phyloP scores from a whole-genome alignment of 2,797 vertebrate species.

The Notamacropus eugenii region DNA sequence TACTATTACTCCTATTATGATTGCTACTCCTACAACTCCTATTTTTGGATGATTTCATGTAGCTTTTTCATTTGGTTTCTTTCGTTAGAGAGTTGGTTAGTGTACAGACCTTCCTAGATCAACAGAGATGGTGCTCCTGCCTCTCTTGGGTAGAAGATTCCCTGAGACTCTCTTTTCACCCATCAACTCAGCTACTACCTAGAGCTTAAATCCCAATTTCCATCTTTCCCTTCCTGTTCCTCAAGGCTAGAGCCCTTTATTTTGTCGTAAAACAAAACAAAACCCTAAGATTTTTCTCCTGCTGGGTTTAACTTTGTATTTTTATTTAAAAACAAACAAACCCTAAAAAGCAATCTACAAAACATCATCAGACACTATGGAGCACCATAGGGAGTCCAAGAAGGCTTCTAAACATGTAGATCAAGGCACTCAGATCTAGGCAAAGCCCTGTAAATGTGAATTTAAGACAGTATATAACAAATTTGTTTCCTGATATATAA shows the following conservation, averaged over 20 bases:
- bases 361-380: not conserved
- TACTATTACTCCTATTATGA: too few relatives aligned
- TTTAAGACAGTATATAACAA: slow-evolving; percentile 17
- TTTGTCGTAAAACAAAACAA: not conserved
- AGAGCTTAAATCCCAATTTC: not conserved
- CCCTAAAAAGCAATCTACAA: slow-evolving; percentile 6
- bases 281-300: not conserved
- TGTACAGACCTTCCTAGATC: not conserved
- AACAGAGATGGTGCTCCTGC: not conserved
- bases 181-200: not conserved
- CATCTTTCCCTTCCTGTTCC: not conserved
- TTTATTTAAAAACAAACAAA: slow-evolving; percentile 8
- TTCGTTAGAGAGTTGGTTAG: not conserved
- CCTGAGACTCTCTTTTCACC: not conserved
- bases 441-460: slow-evolving; percentile 22
- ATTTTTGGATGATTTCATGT: not conserved
- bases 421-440: not conserved
- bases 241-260: not conserved
- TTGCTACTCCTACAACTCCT: too few relatives aligned
- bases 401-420: not conserved
- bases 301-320: not conserved
- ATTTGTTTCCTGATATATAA: not conserved
- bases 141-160: not conserved
- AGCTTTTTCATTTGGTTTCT: not conserved
- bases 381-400: not conserved